Conservation (phyloP, 2,113 vertebrate genomes). For the Oophaga pumilio region DNA sequence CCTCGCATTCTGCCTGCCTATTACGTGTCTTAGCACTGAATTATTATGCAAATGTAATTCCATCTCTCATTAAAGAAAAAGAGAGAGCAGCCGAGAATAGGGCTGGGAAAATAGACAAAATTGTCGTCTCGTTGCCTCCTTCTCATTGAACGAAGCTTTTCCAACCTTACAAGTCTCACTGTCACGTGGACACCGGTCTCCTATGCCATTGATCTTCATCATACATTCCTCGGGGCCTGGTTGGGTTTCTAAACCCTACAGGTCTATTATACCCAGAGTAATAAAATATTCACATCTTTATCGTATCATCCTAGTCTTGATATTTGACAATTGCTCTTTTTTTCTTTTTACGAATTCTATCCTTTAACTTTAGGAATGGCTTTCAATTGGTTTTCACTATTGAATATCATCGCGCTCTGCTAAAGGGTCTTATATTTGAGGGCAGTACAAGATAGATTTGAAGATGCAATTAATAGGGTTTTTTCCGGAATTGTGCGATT, state of each 20-base stretch:
- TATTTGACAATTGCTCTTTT: background rate
- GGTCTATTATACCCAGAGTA: background rate
- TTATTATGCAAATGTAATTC: constrained; percentile 1
- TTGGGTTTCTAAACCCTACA: background rate
- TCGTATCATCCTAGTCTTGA: background rate
- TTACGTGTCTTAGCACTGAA: background rate
- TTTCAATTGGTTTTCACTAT: background rate
- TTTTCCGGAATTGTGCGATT: no score
- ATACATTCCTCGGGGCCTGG: background rate
- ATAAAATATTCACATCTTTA: background rate
- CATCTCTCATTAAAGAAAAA: constrained; percentile 21
- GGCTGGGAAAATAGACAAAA: constrained; percentile 5
- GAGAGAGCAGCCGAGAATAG: constrained; percentile 18
- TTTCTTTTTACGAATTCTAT: background rate
- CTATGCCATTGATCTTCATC: background rate
- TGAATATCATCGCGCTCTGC: no score
- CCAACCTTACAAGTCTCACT: background rate
- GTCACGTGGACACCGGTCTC: background rate
- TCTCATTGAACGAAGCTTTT: background rate
- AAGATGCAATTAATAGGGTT: no score
- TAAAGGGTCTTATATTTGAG: no score
- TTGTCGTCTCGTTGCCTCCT: background rate
- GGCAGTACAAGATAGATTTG: no score
- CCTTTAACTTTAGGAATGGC: background rate
- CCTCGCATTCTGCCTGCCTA: background rate